Conservation (phyloP, 2,113 vertebrate species). For the Pachyramphus minor region DNA sequence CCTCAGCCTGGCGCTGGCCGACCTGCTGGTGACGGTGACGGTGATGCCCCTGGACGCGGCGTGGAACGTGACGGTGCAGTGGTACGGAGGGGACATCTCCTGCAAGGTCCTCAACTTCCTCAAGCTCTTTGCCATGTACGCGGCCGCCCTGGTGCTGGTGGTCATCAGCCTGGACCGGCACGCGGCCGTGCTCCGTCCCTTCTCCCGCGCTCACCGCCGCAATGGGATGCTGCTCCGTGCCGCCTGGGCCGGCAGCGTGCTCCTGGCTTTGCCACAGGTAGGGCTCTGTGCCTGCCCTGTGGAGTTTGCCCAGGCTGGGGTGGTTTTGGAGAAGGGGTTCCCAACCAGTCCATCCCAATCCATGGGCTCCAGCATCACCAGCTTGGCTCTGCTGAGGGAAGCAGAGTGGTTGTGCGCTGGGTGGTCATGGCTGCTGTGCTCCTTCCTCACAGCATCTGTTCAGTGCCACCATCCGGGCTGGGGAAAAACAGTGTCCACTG, state of each 20-base stretch:
- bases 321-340: neutral
- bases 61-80: conserved; percentile 86
- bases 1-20: conserved; percentile 75
- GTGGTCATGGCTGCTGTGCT: neutral
- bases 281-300: fast-evolving
- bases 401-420: fast-evolving
- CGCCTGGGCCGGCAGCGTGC: conserved; percentile 74
- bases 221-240: conserved; percentile 77
- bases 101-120: conserved; percentile 84
- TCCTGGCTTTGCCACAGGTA: conserved; percentile 84
- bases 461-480: neutral
- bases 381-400: neutral
- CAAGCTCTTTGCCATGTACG: conserved; percentile 86
- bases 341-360: neutral
- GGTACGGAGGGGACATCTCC: conserved; percentile 77
- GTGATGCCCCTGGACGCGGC: conserved; percentile 82
- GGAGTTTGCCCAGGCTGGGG: neutral
- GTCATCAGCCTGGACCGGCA: conserved; percentile 86
- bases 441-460: neutral
- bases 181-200: conserved; percentile 75
- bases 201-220: conserved; percentile 72
- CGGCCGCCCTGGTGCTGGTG: conserved; percentile 79
- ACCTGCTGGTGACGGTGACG: conserved; percentile 78
- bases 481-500: neutral
- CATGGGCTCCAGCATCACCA: neutral